Base-by-base conservation (phyloP, 2,797 vertebrate genomes). In the Chloroceryle inda region DNA sequence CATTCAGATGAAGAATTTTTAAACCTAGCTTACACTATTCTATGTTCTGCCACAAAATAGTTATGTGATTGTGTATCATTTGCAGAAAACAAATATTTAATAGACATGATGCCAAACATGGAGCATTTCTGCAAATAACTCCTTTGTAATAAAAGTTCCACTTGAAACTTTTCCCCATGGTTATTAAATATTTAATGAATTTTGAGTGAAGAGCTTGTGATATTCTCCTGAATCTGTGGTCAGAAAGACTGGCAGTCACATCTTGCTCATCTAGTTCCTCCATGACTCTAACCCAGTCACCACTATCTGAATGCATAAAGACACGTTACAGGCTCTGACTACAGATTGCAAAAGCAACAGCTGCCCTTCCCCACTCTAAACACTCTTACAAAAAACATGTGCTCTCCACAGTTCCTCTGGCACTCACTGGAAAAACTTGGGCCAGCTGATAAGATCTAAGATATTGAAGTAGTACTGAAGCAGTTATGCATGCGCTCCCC, bases 261-360 rank as follows among this genome's bases (percentile, higher is more conserved):
- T 4, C 16, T 55, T 7, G 1, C 17, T 73, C 59, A 8, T 35
- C 17, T n/a, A 40, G 14, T 18, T 61, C 17, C 67, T 64, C 37
- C n/a, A 6, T 1, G 21, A 2, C 35, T 71, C 24, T 16, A 66
- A 81, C 22, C 50, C 77, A n/a, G 55, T 14, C 50, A 58, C 27
- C 24, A 4, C 50, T 5, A 23, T 14, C 50, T 38, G 72, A 67
- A 35, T 38, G n/a, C 35, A 26, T 5, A 29, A 52, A 14, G 3
- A 44, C 0, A 27, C 0, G 0, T 4, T 22, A 44, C 0, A 0
- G 0, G 1, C n/a, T 56, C 61, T 10, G 42, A 23, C 50, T 64
- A 5, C 47, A 33, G 47, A 0, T 0, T 16, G 42, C 68, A 53
- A 11, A 24, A 2, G 7, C 6, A 18, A 29, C 10, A 49, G 23